phyloP scores from a whole-genome alignment of 2,113 vertebrate genomes.

The Perca fluviatilis region DNA sequence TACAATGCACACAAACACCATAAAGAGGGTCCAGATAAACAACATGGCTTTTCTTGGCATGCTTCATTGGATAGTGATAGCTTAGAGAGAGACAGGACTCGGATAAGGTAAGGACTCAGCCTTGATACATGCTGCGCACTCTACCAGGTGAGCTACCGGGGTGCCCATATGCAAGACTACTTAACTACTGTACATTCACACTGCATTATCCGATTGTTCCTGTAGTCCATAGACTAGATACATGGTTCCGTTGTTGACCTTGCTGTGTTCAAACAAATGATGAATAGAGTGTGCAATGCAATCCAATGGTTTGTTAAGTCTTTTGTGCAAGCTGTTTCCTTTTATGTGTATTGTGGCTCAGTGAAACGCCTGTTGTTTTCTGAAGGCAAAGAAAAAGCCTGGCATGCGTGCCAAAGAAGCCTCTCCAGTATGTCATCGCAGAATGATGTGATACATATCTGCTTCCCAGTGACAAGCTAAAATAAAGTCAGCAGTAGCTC shows the following conservation, averaged over 20 bases:
- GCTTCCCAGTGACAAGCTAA: slow-evolving; percentile 5
- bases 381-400: slow-evolving; percentile 37
- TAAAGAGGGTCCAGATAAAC: background rate
- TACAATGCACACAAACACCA: slow-evolving; percentile 5
- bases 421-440: slow-evolving; percentile 27
- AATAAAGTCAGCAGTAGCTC: slow-evolving; percentile 17
- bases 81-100: too few relatives aligned
- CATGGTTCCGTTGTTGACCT: slow-evolving; percentile 40
- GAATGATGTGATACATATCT: slow-evolving; percentile 49
- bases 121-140: too few relatives aligned
- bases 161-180: background rate
- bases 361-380: slow-evolving; percentile 55
- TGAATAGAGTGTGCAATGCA: slow-evolving; percentile 14
- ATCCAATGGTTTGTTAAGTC: slow-evolving; percentile 27
- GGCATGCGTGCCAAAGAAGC: slow-evolving; percentile 31
- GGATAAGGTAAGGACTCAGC: too few relatives aligned
- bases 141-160: too few relatives aligned
- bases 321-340: slow-evolving; percentile 53
- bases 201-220: slow-evolving; percentile 34
- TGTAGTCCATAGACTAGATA: background rate
- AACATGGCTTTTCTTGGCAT: too few relatives aligned
- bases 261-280: slow-evolving; percentile 31
- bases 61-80: too few relatives aligned
- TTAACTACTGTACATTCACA: background rate
- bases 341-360: slow-evolving; percentile 29